Base-by-base conservation (phyloP, 2,797 vertebrate species). In the Emys orbicularis region DNA sequence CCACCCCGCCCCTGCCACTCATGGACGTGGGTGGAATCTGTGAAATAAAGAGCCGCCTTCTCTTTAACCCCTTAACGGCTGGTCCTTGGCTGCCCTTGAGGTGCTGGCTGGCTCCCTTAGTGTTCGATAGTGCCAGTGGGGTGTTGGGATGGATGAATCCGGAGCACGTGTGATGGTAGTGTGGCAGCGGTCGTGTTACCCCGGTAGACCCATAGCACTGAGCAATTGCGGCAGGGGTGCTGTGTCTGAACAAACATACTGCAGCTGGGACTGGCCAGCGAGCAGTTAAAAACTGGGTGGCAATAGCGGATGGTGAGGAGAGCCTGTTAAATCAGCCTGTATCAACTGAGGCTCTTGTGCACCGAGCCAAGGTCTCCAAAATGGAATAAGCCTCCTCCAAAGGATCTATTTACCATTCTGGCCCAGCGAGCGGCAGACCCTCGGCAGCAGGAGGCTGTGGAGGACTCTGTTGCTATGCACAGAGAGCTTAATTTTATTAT, bases 401-500 rank as follows among this genome's bases (percentile, higher is more conserved):
- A 90, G 95, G 96, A 74, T 93, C 76, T 86, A 88, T 96, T 94
- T 95, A 93, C 97, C 95, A 92, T 95, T 91, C 87, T 95, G 97
- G 94, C 83, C 88, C 65, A 90, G 87, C 84, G n/a, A 49, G 91
- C 65, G 29, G 84, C 93, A 83, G 76, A 47, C 88, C 95, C 93
- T 57, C 93, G 5, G 2, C 95, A 2, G 92, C 41, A 52, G 89
- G 93, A 0, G 93, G 96, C 98, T 89, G 94, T 89, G 97, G 95
- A 97, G 97, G 96, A 97, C 97, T 98, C 97, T 95, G 97, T 98
- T 98, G 97, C 98, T 97, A 96, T 98, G 97, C 82, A 1, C 98
- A 97, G 97, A 96, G 98, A 98, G 98, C 98, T 97, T 98, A 98
- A 99, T 99, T 98, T 99, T 98, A 99, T 99, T 99, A 99, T 99